Evolutionary conservation across 2,113 vertebrate species (phyloP), one percentile per base, ranked within the genome.

Genomic region (Esox niger): DNA sequence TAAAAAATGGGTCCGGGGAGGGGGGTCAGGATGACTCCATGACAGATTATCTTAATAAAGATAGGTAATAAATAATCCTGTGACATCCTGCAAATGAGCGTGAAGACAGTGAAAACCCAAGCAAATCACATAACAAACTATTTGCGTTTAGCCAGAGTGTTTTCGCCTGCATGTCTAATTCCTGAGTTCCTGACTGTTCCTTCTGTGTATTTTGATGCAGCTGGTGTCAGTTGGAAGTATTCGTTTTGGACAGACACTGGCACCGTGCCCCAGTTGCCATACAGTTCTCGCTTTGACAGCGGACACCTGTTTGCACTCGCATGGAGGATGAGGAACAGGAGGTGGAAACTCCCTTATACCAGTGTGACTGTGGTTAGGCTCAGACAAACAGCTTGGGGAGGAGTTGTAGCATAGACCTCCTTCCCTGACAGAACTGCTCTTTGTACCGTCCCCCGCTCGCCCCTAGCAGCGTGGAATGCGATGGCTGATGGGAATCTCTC

Each of bases 401-500:
- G 56, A 29, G 13, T 17, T 27, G 26, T 4, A 29, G 26, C 55
- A 23, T 9, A 27, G 26, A 10, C 23, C 29, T 27, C 46, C 58
- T 58, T 20, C 32, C 15, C 72, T 78, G 57, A 88, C 82, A 89
- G 70, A 82, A 69, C 70, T 0, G 0, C 64, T 77, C 88, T 87
- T 90, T 89, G 88, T 90, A 54, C 46, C 27, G 15, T 46, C 25
- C 20, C 9, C 35, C 35, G 23, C 67, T 81, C 79, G 64, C 65
- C 47, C 74, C 63, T 80, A 80, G 69, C 77, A 69, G 75, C 26
- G 7, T 80, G 88, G 91, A 92, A 91, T 93, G 90, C 54, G n/a
- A 15, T n/a, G 74, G 84, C 68, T 82, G 87, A 89, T 86, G 83
- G 86, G 85, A 73, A 89, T 89, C 88, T 88, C 83, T 72, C 76